phyloP scores from a whole-genome alignment of 2,797 vertebrate species.

The Schizopygopsis malacanthus region DNA sequence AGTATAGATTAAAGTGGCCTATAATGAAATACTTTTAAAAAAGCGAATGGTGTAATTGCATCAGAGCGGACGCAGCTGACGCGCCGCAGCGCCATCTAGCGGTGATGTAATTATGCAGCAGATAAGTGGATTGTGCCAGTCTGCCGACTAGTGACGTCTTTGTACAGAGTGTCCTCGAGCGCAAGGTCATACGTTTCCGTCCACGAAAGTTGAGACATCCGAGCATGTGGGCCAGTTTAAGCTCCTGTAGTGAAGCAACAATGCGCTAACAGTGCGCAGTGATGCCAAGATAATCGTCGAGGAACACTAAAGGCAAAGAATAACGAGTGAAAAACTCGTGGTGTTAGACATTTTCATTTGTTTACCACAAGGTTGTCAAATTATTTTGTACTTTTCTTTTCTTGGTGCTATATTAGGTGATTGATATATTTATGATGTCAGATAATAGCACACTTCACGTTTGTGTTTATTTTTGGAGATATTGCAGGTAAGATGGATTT shows the following conservation, averaged over 20 bases:
- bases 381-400: background rate
- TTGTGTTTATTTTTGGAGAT: background rate
- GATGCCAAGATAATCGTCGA: slow-evolving; percentile 2
- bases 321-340: background rate
- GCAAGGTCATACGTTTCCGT: slow-evolving; percentile 76
- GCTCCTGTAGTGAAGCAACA: slow-evolving; percentile 34
- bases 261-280: slow-evolving; percentile 4
- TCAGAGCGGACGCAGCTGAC: slow-evolving; percentile 1
- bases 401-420: background rate
- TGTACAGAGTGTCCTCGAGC: slow-evolving; percentile 75
- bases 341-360: background rate
- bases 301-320: background rate
- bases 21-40: slow-evolving; percentile 51
- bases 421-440: background rate
- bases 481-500: background rate
- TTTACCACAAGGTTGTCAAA: too few relatives aligned
- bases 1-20: slow-evolving; percentile 36
- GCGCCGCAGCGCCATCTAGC: slow-evolving; percentile 67
- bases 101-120: slow-evolving; percentile 59
- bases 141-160: slow-evolving; percentile 72
- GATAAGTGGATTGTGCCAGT: slow-evolving; percentile 51
- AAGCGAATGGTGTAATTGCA: slow-evolving; percentile 39
- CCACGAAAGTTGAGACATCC: slow-evolving; percentile 55
- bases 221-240: slow-evolving; percentile 50
- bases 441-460: background rate